Evolutionary conservation across 2,888 invertebrate species (phyloP), one percentile per base, ranked within the genome.

Genomic region (Thalpophila matura): DNA sequence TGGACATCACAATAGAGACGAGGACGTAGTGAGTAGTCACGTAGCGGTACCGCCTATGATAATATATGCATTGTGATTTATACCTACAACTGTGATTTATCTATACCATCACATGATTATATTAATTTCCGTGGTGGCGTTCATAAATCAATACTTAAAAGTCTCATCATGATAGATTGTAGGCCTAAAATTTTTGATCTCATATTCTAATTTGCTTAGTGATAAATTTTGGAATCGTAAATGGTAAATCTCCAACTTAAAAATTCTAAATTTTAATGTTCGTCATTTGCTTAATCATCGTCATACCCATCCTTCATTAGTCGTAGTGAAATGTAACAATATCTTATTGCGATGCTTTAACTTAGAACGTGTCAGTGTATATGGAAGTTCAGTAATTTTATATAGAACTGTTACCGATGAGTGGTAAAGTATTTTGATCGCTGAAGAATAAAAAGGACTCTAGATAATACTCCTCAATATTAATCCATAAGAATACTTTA

Each of bases 271-370:
- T 94, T 91, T 85, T 85, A 85, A 89, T 85, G 87, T 89, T 89
- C 83, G 86, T 90, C 87, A 83, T 88, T 87, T 89, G 92, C 91
- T 92, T 89, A n/a, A 79, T 92, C 90, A 89, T 87, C 86, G 76
- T 76, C 79, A 77, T 77, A 74, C 80, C 81, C 79, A 80, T 81
- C 80, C 85, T 87, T 89, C 90, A 87, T 93, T 93, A 94, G 94
- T 85, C 77, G 91, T 94, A 93, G 93, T 90, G 88, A 86, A 87
- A 85, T 90, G 88, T 91, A 94, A 93, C 93, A 88, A 91, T 93
- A 93, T 95, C 94, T 95, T 95, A 95, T 95, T 93, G 93, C 93
- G 89, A 94, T 94, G 94, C 94, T 95, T 95, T 95, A 95, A 95
- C 90, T 92, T 94, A 92, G 92, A 89, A 86, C 85, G 90, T 92